A percentile compares a stretch with the other conserved stretches of the same genome.
Conservation (phyloP, 2,888 invertebrate genomes). For the Pseudeuparius sepicola region DNA sequence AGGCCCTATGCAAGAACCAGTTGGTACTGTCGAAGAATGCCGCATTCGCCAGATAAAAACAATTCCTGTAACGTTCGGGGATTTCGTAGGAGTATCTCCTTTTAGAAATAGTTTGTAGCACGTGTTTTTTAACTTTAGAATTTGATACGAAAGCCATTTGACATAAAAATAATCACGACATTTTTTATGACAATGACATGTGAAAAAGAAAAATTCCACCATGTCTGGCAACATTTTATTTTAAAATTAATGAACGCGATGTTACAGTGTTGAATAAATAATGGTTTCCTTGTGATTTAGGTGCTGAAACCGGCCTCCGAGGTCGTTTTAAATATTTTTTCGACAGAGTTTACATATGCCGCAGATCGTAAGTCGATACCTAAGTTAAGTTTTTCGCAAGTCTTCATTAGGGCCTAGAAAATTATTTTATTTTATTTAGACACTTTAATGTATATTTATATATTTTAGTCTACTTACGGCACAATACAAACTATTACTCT, state of each 20-base stretch:
- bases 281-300: slow-evolving; percentile 43
- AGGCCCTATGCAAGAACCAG: slow-evolving; percentile 34
- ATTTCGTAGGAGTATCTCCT: slow-evolving; percentile 30
- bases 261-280: too few relatives aligned
- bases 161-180: too few relatives aligned
- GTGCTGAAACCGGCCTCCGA: slow-evolving; percentile 62
- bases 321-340: slow-evolving; percentile 47
- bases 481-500: too few relatives aligned
- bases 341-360: slow-evolving; percentile 89
- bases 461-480: too few relatives aligned
- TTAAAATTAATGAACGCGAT: background rate
- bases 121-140: slow-evolving; percentile 14
- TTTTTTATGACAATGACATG: too few relatives aligned
- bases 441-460: too few relatives aligned
- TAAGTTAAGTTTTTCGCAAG: slow-evolving; percentile 57
- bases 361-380: slow-evolving; percentile 94
- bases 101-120: slow-evolving; percentile 2
- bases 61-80: slow-evolving; percentile 33
- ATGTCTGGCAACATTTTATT: too few relatives aligned
- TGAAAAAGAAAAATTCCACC: too few relatives aligned
- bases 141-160: slow-evolving; percentile 19
- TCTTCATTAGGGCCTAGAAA: slow-evolving; percentile 82
- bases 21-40: slow-evolving; percentile 33
- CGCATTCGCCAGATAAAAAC: slow-evolving; percentile 36
- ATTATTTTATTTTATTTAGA: too few relatives aligned